Conservation (phyloP, 1,140 invertebrate species). For the Heliothis subflexa region DNA sequence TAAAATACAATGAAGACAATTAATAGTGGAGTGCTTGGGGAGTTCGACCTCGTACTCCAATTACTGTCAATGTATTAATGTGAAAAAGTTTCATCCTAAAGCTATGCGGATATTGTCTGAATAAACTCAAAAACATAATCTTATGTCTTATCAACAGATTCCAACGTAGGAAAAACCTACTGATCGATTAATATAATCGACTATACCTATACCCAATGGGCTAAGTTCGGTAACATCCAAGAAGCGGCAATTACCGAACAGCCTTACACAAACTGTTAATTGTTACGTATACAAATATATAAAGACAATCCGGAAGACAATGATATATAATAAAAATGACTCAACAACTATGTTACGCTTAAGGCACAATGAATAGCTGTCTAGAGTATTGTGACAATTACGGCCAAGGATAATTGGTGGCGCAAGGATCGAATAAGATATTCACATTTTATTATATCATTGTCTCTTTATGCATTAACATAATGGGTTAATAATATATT, state of each 20-base stretch:
- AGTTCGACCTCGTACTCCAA: no score
- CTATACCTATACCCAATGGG: not conserved
- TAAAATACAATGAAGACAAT: no score
- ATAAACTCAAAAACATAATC: no score
- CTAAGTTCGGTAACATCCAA: not conserved
- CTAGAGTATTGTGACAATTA: constrained; percentile 29
- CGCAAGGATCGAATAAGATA: constrained; percentile 36
- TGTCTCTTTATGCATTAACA: constrained; percentile 23
- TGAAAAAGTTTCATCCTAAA: no score
- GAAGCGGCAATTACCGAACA: no score
- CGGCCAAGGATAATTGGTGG: constrained; percentile 37
- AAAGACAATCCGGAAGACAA: constrained; percentile 29
- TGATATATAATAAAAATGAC: constrained; percentile 13
- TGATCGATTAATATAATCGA: no score
- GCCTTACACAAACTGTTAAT: not conserved
- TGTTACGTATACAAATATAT: constrained; percentile 32
- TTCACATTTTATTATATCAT: constrained; percentile 39
- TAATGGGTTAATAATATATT: constrained; percentile 24
- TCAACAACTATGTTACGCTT: constrained; percentile 14
- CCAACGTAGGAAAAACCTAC: no score
- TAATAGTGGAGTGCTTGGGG: no score
- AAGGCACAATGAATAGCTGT: constrained; percentile 24
- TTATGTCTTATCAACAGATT: no score
- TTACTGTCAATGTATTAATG: no score
- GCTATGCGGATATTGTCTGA: no score